These are phyloP conservation scores for Pandion haliaetus DNA, from an alignment of 2,113 vertebrate species.

Conservation along the genomic window DNA sequence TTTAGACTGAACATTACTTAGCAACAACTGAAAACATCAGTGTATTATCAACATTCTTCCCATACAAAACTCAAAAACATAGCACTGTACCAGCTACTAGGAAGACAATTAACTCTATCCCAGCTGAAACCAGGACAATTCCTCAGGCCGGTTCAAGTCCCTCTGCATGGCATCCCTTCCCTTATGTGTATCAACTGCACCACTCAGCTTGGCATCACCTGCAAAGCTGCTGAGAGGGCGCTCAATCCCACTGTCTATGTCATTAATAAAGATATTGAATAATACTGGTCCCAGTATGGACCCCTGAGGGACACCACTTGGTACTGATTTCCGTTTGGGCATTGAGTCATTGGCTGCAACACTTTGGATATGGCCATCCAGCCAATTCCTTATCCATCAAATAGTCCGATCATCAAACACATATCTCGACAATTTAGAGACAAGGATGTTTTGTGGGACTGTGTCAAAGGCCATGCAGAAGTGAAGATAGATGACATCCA, in stretches of 20 bases:
- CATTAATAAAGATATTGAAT: background rate
- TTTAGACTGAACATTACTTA: no score
- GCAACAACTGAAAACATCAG: no score
- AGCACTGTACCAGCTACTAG: no score
- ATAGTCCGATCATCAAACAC: background rate
- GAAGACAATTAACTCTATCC: no score
- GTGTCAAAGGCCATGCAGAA: background rate
- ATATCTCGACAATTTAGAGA: background rate
- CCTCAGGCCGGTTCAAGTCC: background rate
- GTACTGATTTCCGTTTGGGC: no score
- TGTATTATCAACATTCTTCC: no score
- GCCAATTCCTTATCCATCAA: background rate
- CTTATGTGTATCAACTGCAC: background rate
- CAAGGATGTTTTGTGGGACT: background rate
- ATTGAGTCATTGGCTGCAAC: background rate
- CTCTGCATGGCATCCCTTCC: no score
- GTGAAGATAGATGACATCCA: background rate
- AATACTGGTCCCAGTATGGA: fast-evolving
- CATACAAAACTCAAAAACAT: no score
- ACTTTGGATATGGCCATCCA: background rate
- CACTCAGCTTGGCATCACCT: no score
- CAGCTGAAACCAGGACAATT: no score
- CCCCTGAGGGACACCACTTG: background rate
- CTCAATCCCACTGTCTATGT: background rate
- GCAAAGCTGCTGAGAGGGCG: background rate